These are phyloP conservation scores for Tenualosa ilisha DNA, from an alignment of 2,797 vertebrate species.

Conservation along the genomic window DNA sequence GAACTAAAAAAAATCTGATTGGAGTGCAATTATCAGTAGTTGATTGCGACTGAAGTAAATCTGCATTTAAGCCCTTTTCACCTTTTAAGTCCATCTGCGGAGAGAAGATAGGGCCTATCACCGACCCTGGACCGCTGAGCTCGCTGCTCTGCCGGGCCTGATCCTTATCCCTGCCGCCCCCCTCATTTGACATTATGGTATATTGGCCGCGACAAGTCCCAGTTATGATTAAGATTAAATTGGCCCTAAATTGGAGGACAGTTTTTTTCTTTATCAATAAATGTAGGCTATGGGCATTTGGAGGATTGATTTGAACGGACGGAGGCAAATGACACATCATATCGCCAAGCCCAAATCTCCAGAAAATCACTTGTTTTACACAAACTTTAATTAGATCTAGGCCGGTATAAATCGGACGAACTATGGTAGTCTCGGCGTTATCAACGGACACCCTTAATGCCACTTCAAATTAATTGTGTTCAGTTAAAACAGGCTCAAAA, in stretches of 20 bases:
- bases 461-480: not conserved
- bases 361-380: constrained; percentile 14
- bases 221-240: constrained; percentile 86
- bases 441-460: not conserved
- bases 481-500: not conserved
- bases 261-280: constrained; percentile 55
- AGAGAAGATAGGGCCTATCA: constrained; percentile 78
- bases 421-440: not conserved
- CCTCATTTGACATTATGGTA: constrained; percentile 69
- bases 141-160: constrained; percentile 52
- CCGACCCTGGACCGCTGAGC: constrained; percentile 62
- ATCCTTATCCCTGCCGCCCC: constrained; percentile 65
- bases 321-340: not conserved
- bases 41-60: constrained; percentile 79
- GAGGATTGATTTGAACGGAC: not conserved
- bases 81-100: constrained; percentile 73
- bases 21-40: constrained; percentile 50
- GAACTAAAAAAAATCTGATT: constrained; percentile 24
- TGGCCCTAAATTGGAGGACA: constrained; percentile 80
- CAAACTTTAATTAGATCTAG: not conserved
- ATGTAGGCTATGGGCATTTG: not conserved
- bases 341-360: not conserved
- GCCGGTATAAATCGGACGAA: not conserved
- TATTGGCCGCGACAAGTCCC: constrained; percentile 75
- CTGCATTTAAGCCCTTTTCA: constrained; percentile 73